Base-by-base conservation (phyloP, 2,888 invertebrate species). In the Exocentrus adspersus region DNA sequence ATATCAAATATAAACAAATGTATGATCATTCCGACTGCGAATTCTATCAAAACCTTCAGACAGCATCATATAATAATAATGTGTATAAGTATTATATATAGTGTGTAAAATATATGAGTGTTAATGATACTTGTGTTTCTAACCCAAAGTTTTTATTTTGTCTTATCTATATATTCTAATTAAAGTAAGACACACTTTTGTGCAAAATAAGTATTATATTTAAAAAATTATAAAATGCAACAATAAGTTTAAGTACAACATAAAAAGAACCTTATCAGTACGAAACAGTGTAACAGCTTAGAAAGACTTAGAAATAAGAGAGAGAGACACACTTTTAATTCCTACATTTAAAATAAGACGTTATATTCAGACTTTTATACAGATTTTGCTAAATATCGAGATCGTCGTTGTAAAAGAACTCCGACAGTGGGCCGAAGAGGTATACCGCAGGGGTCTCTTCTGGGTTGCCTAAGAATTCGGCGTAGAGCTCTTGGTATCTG, bases 401-500 rank as follows among this genome's bases (percentile, higher is more conserved):
- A 42, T 67, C 67, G 28, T 64, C 67, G 45, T 45, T 51, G 53
- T 71, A 74, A 51, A 82, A 84, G 61, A 85, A 80, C 71, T 85
- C 86, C 52, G 84, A 87, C 74, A 94, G 83, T 37, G 93, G 93
- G 45, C 93, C 93, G 80, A 94, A 94, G 12, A 94, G 86, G 76
- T 92, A 89, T 54, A 90, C 89, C 37, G 92, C 92, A 64, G 88
- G 86, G 73, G 88, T 87, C 61, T 92, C 92, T 71, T 87, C 88
- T 32, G 88, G 88, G 80, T 93, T 91, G 19, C 93, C 92, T 65
- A 93, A 85, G 84, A 92, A 93, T 81, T 92, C 89, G 0, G 92
- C 92, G 80, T 93, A 94, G 2, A 93, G 85, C 80, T 93, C 93
- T 80, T 93, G 92, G 79, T 93, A 94, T 78, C 93, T 87, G 3